These are phyloP conservation scores for Scarus forsteni DNA, from an alignment of 2,797 vertebrate species.

Conservation along the genomic window DNA sequence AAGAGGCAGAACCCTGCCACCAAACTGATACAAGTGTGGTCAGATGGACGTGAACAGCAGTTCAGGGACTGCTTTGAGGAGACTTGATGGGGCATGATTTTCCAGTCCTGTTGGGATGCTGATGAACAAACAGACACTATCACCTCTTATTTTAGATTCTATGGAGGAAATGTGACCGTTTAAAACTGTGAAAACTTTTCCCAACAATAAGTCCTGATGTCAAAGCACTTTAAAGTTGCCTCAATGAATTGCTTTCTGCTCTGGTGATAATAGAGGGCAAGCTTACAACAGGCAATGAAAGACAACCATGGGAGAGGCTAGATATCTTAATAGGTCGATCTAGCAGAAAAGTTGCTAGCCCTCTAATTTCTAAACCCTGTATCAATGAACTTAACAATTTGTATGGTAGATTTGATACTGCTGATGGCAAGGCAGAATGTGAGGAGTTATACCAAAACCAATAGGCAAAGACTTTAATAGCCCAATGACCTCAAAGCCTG, in stretches of 20 bases:
- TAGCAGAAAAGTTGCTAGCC: no score
- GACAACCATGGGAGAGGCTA: neutral
- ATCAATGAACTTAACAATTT: no score
- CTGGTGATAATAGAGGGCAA: neutral
- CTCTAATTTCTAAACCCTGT: no score
- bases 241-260: conserved; percentile 1
- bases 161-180: neutral
- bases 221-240: conserved; percentile 1
- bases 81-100: conserved; percentile 9
- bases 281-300: neutral
- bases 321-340: no score
- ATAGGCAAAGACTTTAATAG: neutral
- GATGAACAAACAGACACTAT: conserved; percentile 14
- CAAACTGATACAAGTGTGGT: conserved; percentile 15
- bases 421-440: neutral
- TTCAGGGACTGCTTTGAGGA: neutral
- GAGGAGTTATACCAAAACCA: neutral
- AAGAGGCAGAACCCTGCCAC: conserved; percentile 2
- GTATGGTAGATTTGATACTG: no score
- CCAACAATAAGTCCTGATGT: conserved; percentile 15
- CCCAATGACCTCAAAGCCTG: neutral
- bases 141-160: conserved; percentile 1
- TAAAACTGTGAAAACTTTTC: conserved; percentile 2
- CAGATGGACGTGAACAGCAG: neutral
- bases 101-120: neutral